These are phyloP conservation scores for Artibeus lituratus DNA, from an alignment of 2,797 vertebrate species.

Conservation along the genomic window DNA sequence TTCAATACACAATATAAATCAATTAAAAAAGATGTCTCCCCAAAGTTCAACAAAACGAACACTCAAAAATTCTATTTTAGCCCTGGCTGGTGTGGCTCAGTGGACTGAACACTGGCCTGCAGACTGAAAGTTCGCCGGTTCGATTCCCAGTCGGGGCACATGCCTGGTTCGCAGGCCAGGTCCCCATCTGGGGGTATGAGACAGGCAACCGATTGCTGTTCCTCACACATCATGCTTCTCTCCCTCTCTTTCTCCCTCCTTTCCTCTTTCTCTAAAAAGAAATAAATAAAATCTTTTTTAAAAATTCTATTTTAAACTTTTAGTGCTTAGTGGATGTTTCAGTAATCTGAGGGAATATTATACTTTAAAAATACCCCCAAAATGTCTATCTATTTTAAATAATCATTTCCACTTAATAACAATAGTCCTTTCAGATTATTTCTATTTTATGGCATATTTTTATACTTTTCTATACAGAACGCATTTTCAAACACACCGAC, in stretches of 20 bases:
- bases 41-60: not conserved
- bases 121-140: no score
- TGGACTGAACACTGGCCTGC: no score
- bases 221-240: no score
- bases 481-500: not conserved
- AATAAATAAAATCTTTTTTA: no score
- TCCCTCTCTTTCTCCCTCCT: no score
- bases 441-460: not conserved
- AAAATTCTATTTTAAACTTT: not conserved
- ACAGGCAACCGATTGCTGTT: no score
- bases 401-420: not conserved
- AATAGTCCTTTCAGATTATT: not conserved
- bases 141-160: no score
- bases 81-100: no score
- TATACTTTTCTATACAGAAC: not conserved
- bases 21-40: not conserved
- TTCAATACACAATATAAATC: not conserved
- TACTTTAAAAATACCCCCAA: not conserved
- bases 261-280: no score
- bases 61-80: not conserved
- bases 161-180: no score
- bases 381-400: not conserved
- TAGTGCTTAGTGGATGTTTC: not conserved
- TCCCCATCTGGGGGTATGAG: no score
- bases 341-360: not conserved